phyloP scores from a whole-genome alignment of 1,140 invertebrate genomes.

The Thaumatotibia leucotreta region DNA sequence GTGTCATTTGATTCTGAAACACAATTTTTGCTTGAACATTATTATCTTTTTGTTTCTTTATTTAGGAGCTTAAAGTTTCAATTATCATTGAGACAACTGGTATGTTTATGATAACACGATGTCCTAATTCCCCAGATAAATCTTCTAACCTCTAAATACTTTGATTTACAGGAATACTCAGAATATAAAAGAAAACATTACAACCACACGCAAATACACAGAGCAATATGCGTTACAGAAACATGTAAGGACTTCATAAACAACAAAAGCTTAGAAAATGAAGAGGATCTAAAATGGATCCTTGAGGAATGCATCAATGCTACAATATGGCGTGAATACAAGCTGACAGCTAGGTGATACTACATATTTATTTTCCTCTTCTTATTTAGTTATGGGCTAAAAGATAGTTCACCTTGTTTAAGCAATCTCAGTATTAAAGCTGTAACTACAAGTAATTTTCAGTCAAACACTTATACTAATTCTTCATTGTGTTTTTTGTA shows the following conservation, averaged over 20 bases:
- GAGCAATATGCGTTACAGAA: conserved; percentile 69
- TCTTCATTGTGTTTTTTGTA: too few species aligned
- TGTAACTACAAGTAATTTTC: too few species aligned
- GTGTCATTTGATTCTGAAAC: too few species aligned
- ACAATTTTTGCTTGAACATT: too few species aligned
- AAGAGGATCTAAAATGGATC: conserved; percentile 4
- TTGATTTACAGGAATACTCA: conserved; percentile 52
- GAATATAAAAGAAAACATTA: conserved; percentile 65
- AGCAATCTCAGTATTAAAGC: too few species aligned
- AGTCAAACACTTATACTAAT: too few species aligned
- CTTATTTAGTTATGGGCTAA: not conserved
- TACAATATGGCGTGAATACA: not conserved
- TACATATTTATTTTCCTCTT: not conserved
- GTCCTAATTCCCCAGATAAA: not conserved
- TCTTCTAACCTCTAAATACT: not conserved
- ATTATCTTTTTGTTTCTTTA: too few species aligned
- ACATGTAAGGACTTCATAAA: conserved; percentile 35
- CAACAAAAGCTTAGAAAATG: conserved; percentile 21
- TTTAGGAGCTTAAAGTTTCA: too few species aligned
- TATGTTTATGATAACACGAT: too few species aligned
- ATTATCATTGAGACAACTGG: too few species aligned
- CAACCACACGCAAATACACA: conserved; percentile 73
- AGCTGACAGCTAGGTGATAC: not conserved
- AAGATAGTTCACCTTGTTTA: not conserved
- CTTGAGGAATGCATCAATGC: conserved; percentile 6